These are phyloP conservation scores for Phymanthus crucifer DNA, from an alignment of 92 coral and sea anemone genomes.

Conservation along the genomic window DNA sequence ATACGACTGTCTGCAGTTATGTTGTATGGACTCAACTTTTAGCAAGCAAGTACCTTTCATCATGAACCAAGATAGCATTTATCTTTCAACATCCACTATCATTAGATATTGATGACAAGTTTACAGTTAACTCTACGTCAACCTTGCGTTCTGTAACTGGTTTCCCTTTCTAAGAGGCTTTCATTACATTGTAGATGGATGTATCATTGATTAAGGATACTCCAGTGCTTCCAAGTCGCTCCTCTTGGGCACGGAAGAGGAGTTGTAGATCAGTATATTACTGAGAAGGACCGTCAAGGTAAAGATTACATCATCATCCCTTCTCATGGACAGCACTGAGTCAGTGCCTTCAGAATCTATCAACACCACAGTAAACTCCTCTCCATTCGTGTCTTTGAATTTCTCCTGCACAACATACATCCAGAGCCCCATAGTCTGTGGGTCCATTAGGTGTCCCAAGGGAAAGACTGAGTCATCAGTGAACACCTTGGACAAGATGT, in stretches of 20 bases:
- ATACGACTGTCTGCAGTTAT: too few species aligned
- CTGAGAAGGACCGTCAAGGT: slow-evolving; percentile 70
- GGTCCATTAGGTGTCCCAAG: slow-evolving; percentile 62
- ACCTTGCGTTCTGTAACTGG: too few species aligned
- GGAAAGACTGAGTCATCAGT: slow-evolving; percentile 74
- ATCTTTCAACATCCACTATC: too few species aligned
- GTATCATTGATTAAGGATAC: slow-evolving; percentile 49
- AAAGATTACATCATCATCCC: slow-evolving; percentile 63
- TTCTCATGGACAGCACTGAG: slow-evolving; percentile 48
- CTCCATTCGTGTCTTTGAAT: slow-evolving; percentile 35
- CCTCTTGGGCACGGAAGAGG: slow-evolving; percentile 54
- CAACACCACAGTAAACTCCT: slow-evolving; percentile 71
- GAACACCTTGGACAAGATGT: slow-evolving; percentile 61
- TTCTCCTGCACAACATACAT: slow-evolving; percentile 41
- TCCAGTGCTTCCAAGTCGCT: slow-evolving; percentile 58
- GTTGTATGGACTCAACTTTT: too few species aligned
- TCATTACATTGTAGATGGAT: neutral
- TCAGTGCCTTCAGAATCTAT: slow-evolving; percentile 85
- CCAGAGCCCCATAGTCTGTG: slow-evolving; percentile 73
- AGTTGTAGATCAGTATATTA: slow-evolving; percentile 75
- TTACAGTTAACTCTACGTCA: too few species aligned
- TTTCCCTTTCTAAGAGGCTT: too few species aligned
- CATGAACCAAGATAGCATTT: too few species aligned
- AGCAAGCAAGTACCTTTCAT: too few species aligned
- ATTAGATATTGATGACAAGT: too few species aligned